Percentiles rank a stretch among this genome's conserved stretches.
Conservation (phyloP, 2,113 vertebrate genomes). For the Blennius ocellaris region DNA sequence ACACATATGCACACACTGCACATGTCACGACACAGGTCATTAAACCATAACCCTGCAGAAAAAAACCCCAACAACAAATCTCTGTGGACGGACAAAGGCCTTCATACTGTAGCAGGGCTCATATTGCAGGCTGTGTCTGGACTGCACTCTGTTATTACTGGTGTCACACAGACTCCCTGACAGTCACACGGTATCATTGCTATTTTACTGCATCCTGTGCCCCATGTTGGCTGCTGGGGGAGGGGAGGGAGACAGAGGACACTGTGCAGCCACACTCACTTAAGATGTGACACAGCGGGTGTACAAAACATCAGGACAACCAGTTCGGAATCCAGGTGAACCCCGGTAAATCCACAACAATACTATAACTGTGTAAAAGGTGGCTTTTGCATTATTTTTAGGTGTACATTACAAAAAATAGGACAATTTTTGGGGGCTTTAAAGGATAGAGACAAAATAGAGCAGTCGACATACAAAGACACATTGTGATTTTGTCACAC, state of each 20-base stretch:
- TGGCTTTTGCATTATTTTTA: neutral
- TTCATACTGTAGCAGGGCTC: neutral
- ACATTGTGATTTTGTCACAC: neutral
- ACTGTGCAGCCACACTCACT: slow-evolving; percentile 46
- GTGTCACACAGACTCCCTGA: slow-evolving; percentile 55
- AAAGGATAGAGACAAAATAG: neutral
- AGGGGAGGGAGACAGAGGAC: slow-evolving; percentile 57
- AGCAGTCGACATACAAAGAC: neutral
- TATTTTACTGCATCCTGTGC: slow-evolving; percentile 65
- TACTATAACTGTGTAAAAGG: neutral
- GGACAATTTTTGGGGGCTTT: neutral
- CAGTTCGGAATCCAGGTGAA: slow-evolving; percentile 23
- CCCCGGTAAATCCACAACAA: slow-evolving; percentile 20
- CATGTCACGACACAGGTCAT: neutral
- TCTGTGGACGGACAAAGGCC: neutral
- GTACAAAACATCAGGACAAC: slow-evolving; percentile 27
- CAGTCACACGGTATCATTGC: slow-evolving; percentile 65
- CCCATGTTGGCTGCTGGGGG: slow-evolving; percentile 62
- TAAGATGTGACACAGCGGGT: slow-evolving; percentile 28
- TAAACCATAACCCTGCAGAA: slow-evolving; percentile 22
- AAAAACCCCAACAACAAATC: slow-evolving; percentile 6
- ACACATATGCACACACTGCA: neutral
- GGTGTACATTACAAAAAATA: neutral
- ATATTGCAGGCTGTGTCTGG: slow-evolving; percentile 44
- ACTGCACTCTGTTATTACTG: slow-evolving; percentile 68